Evolutionary conservation across 2,113 vertebrate species (phyloP).

Genomic region (Macaca nemestrina): DNA sequence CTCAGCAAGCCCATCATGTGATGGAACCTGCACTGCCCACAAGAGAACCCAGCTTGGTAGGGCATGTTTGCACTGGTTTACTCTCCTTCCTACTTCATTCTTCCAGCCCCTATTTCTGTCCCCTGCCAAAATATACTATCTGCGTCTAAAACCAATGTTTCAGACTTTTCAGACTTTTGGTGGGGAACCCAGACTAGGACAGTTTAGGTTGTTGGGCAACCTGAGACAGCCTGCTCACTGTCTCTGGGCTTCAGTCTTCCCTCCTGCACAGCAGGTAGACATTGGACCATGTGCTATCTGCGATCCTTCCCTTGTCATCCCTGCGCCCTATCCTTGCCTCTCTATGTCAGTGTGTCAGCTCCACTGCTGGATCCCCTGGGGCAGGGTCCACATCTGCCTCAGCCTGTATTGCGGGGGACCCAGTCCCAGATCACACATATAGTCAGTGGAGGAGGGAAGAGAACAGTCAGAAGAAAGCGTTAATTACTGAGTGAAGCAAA

Average conservation of each 20-base stretch:
- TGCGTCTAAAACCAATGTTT: neutral
- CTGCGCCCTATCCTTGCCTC: neutral
- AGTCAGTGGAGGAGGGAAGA: neutral
- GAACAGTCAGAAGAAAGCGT: neutral
- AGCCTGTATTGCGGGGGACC: neutral
- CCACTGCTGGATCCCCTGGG: neutral
- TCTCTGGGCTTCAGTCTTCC: neutral
- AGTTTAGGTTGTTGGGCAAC: neutral
- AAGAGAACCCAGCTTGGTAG: no score
- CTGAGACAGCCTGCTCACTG: neutral
- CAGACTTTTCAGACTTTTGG: neutral
- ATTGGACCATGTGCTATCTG: neutral
- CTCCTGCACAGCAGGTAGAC: neutral
- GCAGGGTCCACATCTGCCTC: neutral
- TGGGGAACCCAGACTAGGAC: neutral
- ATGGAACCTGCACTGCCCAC: no score
- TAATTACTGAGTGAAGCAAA: conserved; percentile 36
- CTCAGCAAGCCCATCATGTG: neutral
- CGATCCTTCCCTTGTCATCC: neutral
- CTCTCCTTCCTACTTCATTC: neutral
- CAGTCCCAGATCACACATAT: neutral
- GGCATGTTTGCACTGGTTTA: no score
- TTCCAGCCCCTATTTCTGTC: neutral
- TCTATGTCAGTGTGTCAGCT: neutral
- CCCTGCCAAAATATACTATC: neutral